Evolutionary conservation across 2,113 vertebrate species (phyloP).

Genomic region (Lasiurus borealis): DNA sequence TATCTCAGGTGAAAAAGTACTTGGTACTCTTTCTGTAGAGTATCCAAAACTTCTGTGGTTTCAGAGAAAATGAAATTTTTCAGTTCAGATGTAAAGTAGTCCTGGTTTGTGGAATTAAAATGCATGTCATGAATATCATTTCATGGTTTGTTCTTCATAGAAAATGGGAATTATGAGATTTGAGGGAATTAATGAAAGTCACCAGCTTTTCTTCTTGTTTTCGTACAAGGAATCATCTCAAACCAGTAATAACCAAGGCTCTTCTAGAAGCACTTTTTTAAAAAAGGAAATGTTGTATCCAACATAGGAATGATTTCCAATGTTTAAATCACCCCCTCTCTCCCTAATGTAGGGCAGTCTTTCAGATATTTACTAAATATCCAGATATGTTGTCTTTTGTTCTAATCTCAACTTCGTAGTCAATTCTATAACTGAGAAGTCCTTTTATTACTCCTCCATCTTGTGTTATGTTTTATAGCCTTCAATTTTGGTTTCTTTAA

Average conservation of each 20-base stretch:
- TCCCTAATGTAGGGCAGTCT: background rate
- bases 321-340: background rate
- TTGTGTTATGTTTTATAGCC: background rate
- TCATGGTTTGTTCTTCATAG: conserved; percentile 8
- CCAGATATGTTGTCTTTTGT: background rate
- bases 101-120: background rate
- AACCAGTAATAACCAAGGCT: background rate
- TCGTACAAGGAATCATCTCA: background rate
- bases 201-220: background rate
- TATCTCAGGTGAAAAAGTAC: background rate
- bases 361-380: background rate
- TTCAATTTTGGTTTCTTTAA: background rate
- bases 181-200: background rate
- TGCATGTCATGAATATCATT: background rate
- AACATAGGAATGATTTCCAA: background rate
- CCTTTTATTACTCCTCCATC: background rate
- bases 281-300: background rate
- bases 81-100: background rate
- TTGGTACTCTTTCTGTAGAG: background rate
- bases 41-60: background rate
- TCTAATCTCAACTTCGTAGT: background rate
- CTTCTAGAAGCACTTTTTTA: background rate
- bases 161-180: conserved; percentile 5
- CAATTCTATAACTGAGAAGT: background rate
- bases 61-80: background rate